Evolutionary conservation across 2,888 invertebrate genomes (phyloP), one percentile per base, ranked within the genome.

Genomic region (Stenodema calcarata): DNA sequence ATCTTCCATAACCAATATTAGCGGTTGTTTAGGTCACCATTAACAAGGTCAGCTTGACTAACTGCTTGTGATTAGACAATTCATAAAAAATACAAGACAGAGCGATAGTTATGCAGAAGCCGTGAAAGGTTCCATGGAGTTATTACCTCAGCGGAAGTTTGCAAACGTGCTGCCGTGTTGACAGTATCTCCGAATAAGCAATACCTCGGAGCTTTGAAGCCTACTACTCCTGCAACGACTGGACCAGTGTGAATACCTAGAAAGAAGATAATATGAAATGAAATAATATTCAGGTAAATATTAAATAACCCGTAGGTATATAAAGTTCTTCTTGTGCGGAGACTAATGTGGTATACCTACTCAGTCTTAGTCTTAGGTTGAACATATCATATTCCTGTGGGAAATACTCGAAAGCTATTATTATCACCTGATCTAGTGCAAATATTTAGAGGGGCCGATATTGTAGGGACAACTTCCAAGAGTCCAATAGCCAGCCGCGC

Each of bases 131-230:
- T 42, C 42, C 11, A 42, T 42, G 42, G 42, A 42, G 42, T 42
- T 11, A 9, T 12, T 62, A 62, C 62, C 62, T 62, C 62, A 18
- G 62, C 62, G 16, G 73, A 93, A 0, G 94, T 93, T 90, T 97
- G 97, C 97, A 97, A 97, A 87, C 97, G 93, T 1, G 97, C 96
- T 0, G 97, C 97, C 0, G 96, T 97, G 90, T 98, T 98, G 23
- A 98, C 96, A 0, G 97, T 96, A 91, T 97, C 97, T 0, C 97
- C 97, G 88, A 97, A 97, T 78, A 98, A 94, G 90, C 97, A 97
- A 91, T 96, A 97, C 89, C 97, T 93, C 0, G 96, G 97, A 82
- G 96, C 94, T 90, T 96, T 95, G 54, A 95, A 92, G 0, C 97
- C 97, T 0, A 97, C 95, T 28, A 97, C 95, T 0, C 97, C 97